phyloP scores from a whole-genome alignment of 2,888 invertebrate species.

The Macrosiphum euphorbiae region DNA sequence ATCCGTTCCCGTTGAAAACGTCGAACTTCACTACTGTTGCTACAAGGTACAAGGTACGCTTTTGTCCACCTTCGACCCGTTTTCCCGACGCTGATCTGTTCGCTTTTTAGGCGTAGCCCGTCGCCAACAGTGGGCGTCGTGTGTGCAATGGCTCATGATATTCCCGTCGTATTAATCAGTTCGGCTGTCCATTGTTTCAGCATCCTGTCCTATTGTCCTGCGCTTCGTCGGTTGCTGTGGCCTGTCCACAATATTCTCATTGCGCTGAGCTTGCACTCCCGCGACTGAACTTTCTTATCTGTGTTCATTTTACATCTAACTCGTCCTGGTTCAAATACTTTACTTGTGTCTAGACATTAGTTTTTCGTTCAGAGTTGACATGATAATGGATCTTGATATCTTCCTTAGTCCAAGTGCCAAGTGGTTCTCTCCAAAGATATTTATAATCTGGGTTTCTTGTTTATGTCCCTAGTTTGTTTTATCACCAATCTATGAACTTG shows the following conservation, averaged over 20 bases:
- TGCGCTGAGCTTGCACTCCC: neutral
- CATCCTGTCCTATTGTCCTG: neutral
- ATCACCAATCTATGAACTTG: neutral
- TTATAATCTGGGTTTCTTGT: neutral
- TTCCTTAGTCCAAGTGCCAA: neutral
- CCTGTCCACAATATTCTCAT: neutral
- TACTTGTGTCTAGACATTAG: neutral
- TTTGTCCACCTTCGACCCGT: neutral
- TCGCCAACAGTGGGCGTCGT: neutral
- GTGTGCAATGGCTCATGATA: neutral
- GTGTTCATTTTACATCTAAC: neutral
- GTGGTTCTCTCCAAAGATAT: neutral
- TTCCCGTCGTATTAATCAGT: neutral
- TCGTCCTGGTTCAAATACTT: neutral
- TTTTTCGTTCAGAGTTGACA: neutral
- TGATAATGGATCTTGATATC: neutral
- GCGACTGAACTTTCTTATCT: neutral
- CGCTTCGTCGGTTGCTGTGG: neutral
- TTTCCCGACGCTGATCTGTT: neutral
- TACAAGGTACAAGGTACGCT: constrained; percentile 37
- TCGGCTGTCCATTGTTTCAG: neutral
- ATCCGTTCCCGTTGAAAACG: constrained; percentile 25
- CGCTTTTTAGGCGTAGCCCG: neutral
- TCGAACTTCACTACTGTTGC: neutral
- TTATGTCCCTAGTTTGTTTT: neutral